These are phyloP conservation scores for Morone chrysops DNA, from an alignment of 2,113 vertebrate species.

Conservation along the genomic window DNA sequence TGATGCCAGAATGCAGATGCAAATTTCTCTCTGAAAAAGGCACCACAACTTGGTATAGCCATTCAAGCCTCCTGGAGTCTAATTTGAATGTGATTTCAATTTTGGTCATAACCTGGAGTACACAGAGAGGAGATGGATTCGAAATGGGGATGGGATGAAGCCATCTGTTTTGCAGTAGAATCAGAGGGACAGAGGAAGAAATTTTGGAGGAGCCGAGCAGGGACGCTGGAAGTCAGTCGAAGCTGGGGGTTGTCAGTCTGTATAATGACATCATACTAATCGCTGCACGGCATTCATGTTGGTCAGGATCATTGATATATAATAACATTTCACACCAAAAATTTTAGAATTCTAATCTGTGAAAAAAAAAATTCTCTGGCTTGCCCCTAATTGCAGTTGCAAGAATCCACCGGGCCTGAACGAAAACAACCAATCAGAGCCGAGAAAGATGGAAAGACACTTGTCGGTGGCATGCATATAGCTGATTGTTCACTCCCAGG, in stretches of 20 bases:
- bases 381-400: too few species aligned
- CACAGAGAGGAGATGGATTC: constrained; percentile 61
- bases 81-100: constrained; percentile 62
- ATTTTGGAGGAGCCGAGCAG: constrained; percentile 50
- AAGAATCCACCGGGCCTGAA: too few species aligned
- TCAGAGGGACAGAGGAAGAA: constrained; percentile 62
- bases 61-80: constrained; percentile 45
- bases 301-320: not conserved
- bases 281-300: too few species aligned
- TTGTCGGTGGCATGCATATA: too few species aligned
- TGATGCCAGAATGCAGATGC: not conserved
- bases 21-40: constrained; percentile 6
- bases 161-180: constrained; percentile 77
- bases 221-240: constrained; percentile 29
- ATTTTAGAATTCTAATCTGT: too few species aligned
- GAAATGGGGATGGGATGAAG: constrained; percentile 62
- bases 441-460: too few species aligned
- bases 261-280: not conserved
- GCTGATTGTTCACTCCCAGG: too few species aligned
- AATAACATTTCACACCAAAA: not conserved
- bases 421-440: too few species aligned
- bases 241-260: constrained; percentile 3
- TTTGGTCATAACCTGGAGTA: constrained; percentile 68
- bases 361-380: too few species aligned
- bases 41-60: not conserved